These are phyloP conservation scores for Triops cancriformis DNA, from an alignment of 1,140 invertebrate genomes.

Conservation along the genomic window DNA sequence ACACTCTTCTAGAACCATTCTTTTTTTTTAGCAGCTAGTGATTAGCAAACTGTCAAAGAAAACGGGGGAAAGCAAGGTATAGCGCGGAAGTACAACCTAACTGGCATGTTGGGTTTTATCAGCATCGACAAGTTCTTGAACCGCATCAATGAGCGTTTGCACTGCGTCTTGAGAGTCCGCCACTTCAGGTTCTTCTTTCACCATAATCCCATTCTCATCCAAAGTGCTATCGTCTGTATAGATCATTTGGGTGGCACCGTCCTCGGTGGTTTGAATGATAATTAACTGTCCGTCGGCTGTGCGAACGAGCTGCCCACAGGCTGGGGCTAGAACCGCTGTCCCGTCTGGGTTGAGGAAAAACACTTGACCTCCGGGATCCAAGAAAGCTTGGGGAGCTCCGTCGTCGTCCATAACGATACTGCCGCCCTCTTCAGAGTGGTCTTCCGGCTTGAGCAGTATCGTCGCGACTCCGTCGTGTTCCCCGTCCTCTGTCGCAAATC, in stretches of 20 bases:
- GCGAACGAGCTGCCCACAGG: conserved; percentile 22
- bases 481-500: not conserved
- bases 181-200: conserved; percentile 21
- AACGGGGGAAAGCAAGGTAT: not conserved
- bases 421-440: not conserved
- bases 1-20: not conserved
- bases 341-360: conserved; percentile 26
- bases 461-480: not conserved
- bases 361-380: conserved; percentile 24
- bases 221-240: conserved; percentile 14
- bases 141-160: conserved; percentile 26
- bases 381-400: conserved; percentile 24
- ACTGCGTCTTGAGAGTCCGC: conserved; percentile 25
- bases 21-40: not conserved
- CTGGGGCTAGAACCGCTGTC: conserved; percentile 23
- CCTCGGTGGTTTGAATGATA: conserved; percentile 23
- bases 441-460: not conserved
- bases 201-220: conserved; percentile 21
- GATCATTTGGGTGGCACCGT: conserved; percentile 18
- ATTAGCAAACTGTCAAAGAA: not conserved
- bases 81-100: not conserved
- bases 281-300: conserved; percentile 26
- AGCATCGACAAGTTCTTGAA: conserved; percentile 25
- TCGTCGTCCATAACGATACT: conserved; percentile 20
- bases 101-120: conserved; percentile 14